Conservation (phyloP, 2,888 invertebrate species). For the Drosophila engyochracea region DNA sequence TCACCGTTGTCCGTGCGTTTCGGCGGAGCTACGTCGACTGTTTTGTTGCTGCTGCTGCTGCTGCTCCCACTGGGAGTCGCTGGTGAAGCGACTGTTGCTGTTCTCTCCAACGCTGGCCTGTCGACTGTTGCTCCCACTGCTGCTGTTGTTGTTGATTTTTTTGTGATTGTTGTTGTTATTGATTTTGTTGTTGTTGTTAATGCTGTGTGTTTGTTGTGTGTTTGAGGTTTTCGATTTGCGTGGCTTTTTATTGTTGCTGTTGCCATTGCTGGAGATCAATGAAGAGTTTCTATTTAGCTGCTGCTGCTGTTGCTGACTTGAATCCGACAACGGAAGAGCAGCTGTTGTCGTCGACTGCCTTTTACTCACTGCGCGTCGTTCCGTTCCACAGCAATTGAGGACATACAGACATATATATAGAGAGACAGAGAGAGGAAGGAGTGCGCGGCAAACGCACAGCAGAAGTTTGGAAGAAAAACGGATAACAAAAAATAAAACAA, state of each 20-base stretch:
- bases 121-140: conserved; percentile 48
- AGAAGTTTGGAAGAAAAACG: conserved; percentile 35
- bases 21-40: conserved; percentile 87
- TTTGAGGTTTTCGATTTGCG: conserved; percentile 71
- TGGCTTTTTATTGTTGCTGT: conserved; percentile 69
- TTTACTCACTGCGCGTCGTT: conserved; percentile 36
- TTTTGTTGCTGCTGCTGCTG: conserved; percentile 64
- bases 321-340: conserved; percentile 70
- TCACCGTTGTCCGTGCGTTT: conserved; percentile 84
- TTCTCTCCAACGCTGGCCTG: conserved; percentile 37
- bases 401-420: neutral
- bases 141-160: conserved; percentile 49
- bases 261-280: conserved; percentile 82
- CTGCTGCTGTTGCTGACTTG: conserved; percentile 68
- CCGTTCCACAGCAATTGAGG: conserved; percentile 18
- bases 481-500: conserved; percentile 58
- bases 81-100: conserved; percentile 81
- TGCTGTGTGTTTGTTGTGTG: conserved; percentile 62
- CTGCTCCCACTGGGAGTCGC: neutral
- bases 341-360: conserved; percentile 56
- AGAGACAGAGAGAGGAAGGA: neutral
- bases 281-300: conserved; percentile 77
- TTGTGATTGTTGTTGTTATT: conserved; percentile 54
- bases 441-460: conserved; percentile 17
- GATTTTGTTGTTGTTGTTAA: conserved; percentile 54